phyloP scores from a whole-genome alignment of 92 coral and sea anemone genomes.

The Epizoanthus stellaris region DNA sequence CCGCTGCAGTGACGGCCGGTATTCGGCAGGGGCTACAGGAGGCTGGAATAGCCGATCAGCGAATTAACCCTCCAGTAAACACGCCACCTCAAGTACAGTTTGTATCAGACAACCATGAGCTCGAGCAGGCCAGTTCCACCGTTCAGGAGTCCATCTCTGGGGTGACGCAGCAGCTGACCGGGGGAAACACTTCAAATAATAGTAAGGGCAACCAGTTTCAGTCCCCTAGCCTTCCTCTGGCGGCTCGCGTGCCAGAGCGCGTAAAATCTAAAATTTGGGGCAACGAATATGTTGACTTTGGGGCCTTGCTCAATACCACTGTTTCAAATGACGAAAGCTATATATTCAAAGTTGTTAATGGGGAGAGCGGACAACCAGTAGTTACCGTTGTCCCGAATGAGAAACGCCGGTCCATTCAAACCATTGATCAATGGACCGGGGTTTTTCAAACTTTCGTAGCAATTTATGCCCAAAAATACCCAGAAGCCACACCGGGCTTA shows the following conservation, averaged over 20 bases:
- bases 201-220: not conserved
- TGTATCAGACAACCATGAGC: not conserved
- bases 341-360: not conserved
- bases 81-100: not conserved
- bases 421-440: constrained; percentile 13
- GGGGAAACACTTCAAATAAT: not conserved
- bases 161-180: not conserved
- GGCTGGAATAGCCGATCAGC: too few relatives aligned
- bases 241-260: not conserved
- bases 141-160: not conserved
- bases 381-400: constrained; percentile 1
- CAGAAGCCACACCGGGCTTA: constrained; percentile 5
- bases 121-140: not conserved
- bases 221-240: not conserved
- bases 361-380: constrained; percentile 20
- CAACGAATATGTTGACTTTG: constrained; percentile 9
- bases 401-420: constrained; percentile 5
- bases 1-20: too few relatives aligned
- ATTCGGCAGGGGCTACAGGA: too few relatives aligned
- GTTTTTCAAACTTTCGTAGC: constrained; percentile 17
- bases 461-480: not conserved
- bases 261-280: constrained; percentile 4
- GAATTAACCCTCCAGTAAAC: too few relatives aligned
- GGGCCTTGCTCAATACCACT: not conserved
- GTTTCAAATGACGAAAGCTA: not conserved